Base-by-base conservation (phyloP, 1,140 invertebrate species). In the Nymphalis io region DNA sequence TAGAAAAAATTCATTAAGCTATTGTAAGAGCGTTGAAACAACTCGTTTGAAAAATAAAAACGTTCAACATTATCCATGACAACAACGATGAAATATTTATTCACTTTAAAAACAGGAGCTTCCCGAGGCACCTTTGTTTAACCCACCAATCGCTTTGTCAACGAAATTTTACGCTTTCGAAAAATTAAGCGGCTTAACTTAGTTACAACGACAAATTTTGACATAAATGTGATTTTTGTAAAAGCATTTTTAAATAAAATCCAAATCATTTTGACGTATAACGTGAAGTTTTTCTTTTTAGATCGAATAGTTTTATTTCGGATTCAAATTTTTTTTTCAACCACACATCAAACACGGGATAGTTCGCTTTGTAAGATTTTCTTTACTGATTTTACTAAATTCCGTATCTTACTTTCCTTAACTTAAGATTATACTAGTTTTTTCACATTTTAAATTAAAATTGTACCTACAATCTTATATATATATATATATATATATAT, bases 111-210 rank as follows among this genome's bases (percentile, higher is more conserved):
- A 40, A 20, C 18, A 20, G 20, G 51, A 55, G 21, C 15, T 27
- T 4, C 13, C 18, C 48, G 18, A 51, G 8, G 20, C 23, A 55
- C 51, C 51, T 55, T 55, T 55, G 15, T 27, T 3, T 55, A 55
- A 55, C 51, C 51, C 15, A 55, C 21, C 21, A 27, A 55, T 55
- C 21, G 51, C 51, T 55, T 55, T 27, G 51, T 55, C 51, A 27
- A 27, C 51, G 15, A 55, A 23, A 21, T 55, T 55, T 55, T 55
- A 55, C 23, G 18, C 51, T 55, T 27, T 55, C 20, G 23, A 15
- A 55, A 55, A 55, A 55, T 55, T 27, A 13, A 55, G 23, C 23
- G 51, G 13, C 20, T 20, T 20, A 51, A 11, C 12, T 18, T 51
- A 21, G n/a, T 46, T 16, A 46, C 11, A 23, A 21, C 21, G 20